These are phyloP conservation scores for Branchinecta lynchi DNA, from an alignment of 1,140 invertebrate genomes.

Conservation along the genomic window DNA sequence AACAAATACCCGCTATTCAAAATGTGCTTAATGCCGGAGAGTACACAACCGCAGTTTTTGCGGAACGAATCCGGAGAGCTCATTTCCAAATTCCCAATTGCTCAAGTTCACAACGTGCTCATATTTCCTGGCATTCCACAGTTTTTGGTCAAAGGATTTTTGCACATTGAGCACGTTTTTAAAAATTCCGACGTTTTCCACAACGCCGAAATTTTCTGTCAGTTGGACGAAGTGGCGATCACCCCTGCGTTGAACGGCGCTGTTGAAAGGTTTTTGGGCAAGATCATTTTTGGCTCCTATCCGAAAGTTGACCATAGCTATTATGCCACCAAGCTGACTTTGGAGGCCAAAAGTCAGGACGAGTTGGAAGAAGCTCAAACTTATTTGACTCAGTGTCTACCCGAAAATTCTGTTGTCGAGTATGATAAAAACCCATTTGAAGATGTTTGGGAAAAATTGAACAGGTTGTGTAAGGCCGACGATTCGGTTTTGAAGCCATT, in stretches of 20 bases:
- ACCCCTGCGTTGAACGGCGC: slow-evolving; percentile 37
- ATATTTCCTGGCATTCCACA: slow-evolving; percentile 61
- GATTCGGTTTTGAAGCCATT: background rate
- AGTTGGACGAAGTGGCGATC: slow-evolving; percentile 41
- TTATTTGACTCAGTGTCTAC: slow-evolving; percentile 26
- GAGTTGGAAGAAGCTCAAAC: slow-evolving; percentile 29
- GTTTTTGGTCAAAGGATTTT: slow-evolving; percentile 44
- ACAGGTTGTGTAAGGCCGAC: background rate
- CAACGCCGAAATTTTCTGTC: slow-evolving; percentile 34
- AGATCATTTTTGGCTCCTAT: slow-evolving; percentile 50
- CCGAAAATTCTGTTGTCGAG: slow-evolving; percentile 22
- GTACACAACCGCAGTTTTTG: slow-evolving; percentile 25
- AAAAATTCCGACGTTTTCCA: slow-evolving; percentile 18
- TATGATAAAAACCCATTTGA: slow-evolving; percentile 23
- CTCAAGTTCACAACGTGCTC: slow-evolving; percentile 52
- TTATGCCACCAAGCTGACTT: slow-evolving; percentile 33
- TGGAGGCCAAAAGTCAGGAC: slow-evolving; percentile 32
- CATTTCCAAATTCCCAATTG: slow-evolving; percentile 40
- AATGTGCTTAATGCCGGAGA: slow-evolving; percentile 37
- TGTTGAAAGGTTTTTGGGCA: slow-evolving; percentile 35
- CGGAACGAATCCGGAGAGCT: slow-evolving; percentile 19
- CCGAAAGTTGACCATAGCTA: slow-evolving; percentile 39
- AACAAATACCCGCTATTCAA: slow-evolving; percentile 27
- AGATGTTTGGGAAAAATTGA: slow-evolving; percentile 15
- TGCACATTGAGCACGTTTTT: slow-evolving; percentile 28